Evolutionary conservation across 2,888 invertebrate species (phyloP).

Genomic region (Eupithecia insigniata): DNA sequence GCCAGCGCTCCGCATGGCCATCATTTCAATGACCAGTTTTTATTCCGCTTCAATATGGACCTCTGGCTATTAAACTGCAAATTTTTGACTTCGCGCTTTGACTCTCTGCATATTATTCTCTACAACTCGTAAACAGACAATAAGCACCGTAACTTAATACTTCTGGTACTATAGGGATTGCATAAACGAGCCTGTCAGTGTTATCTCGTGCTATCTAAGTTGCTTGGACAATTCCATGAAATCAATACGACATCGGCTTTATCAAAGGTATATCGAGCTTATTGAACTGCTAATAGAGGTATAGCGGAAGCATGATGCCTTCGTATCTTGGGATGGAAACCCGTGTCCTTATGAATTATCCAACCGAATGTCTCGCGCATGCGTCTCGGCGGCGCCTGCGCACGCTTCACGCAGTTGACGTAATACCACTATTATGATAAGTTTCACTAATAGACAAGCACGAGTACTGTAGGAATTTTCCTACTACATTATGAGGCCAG

Average conservation of each 20-base stretch:
- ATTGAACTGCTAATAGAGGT: slow-evolving; percentile 63
- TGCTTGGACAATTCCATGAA: slow-evolving; percentile 10
- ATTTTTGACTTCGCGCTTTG: slow-evolving; percentile 61
- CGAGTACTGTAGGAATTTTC: not conserved
- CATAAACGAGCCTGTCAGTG: slow-evolving; percentile 40
- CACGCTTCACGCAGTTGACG: slow-evolving; percentile 56
- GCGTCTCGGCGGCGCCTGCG: slow-evolving; percentile 69
- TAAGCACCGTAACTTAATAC: not conserved
- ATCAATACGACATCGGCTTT: slow-evolving; percentile 32
- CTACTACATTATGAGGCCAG: not conserved
- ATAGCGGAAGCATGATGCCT: slow-evolving; percentile 64
- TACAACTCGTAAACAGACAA: slow-evolving; percentile 18
- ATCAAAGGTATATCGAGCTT: slow-evolving; percentile 49
- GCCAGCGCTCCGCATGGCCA: slow-evolving; percentile 69
- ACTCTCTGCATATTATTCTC: slow-evolving; percentile 48
- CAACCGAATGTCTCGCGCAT: slow-evolving; percentile 63
- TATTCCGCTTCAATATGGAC: slow-evolving; percentile 69
- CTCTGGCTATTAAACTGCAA: slow-evolving; percentile 61
- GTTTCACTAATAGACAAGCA: slow-evolving; percentile 20
- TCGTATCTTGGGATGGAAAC: slow-evolving; percentile 55
- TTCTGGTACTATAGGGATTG: slow-evolving; percentile 39
- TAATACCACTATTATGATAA: slow-evolving; percentile 13
- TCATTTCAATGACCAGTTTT: slow-evolving; percentile 71
- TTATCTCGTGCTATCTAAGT: slow-evolving; percentile 9
- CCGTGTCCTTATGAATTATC: slow-evolving; percentile 79